A percentile compares a stretch with the other conserved stretches of the same genome.
phyloP scores from a whole-genome alignment of 2,113 vertebrate species.

The Equus quagga region DNA sequence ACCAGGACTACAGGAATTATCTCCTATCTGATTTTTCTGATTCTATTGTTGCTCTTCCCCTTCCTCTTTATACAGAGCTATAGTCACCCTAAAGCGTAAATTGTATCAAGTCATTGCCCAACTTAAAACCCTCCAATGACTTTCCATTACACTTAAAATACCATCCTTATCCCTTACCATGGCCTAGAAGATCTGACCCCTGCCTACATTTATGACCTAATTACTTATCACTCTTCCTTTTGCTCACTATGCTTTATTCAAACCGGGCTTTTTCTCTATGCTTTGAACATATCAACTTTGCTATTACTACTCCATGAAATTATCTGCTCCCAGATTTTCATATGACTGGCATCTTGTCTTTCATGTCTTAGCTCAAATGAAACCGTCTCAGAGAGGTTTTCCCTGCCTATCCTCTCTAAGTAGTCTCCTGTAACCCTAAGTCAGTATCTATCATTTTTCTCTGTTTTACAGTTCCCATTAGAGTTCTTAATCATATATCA shows the following conservation, averaged over 20 bases:
- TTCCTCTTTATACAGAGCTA: not conserved
- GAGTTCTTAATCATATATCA: not conserved
- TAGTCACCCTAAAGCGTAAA: not conserved
- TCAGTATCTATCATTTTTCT: not conserved
- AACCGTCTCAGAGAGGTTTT: not conserved
- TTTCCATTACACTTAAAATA: not conserved
- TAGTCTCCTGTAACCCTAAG: not conserved
- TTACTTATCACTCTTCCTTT: not conserved
- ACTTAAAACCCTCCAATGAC: not conserved
- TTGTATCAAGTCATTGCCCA: not conserved
- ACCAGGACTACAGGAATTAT: not conserved
- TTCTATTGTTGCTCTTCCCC: not conserved
- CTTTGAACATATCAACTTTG: not conserved
- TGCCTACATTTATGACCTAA: not conserved
- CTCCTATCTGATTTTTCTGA: not conserved
- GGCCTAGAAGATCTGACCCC: not conserved
- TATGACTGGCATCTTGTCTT: not conserved
- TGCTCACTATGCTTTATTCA: not conserved
- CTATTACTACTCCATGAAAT: not conserved
- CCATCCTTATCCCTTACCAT: not conserved
- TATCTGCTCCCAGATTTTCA: not conserved
- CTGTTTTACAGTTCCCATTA: not conserved
- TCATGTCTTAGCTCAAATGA: not conserved
- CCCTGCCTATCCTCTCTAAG: not conserved
- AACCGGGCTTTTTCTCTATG: not conserved